These are phyloP conservation scores for Mirza zaza DNA, from an alignment of 2,113 vertebrate genomes.

Conservation along the genomic window DNA sequence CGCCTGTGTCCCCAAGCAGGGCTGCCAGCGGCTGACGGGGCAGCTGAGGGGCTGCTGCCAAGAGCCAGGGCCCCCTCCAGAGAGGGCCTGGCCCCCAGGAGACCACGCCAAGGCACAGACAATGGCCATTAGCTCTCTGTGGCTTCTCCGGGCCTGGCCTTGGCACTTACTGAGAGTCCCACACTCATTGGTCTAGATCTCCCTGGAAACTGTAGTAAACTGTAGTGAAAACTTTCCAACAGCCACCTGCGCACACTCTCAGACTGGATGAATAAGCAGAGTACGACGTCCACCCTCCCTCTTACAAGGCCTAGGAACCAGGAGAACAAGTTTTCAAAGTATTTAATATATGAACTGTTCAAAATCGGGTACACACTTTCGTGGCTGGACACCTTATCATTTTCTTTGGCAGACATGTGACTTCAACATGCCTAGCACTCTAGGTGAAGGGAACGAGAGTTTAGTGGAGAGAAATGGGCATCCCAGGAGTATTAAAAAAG, in stretches of 20 bases:
- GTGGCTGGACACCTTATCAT: fast-evolving
- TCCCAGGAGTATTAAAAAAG: background rate
- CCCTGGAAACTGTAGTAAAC: background rate
- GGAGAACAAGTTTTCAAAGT: background rate
- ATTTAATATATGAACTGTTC: background rate
- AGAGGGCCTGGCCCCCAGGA: background rate
- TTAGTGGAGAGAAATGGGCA: background rate
- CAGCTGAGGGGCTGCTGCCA: constrained; percentile 13
- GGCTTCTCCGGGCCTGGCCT: background rate
- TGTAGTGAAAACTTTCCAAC: background rate
- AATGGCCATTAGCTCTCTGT: background rate
- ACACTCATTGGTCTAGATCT: background rate
- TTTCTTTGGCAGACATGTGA: background rate
- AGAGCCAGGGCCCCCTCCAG: background rate
- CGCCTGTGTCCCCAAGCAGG: constrained; percentile 20
- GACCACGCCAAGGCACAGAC: background rate
- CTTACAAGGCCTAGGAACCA: background rate
- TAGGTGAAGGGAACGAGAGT: background rate
- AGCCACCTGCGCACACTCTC: background rate
- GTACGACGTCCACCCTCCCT: background rate
- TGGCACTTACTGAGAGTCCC: background rate
- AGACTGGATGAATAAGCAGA: background rate
- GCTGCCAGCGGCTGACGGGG: background rate
- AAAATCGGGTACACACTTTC: fast-evolving
- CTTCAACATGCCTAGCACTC: fast-evolving